phyloP scores from a whole-genome alignment of 2,888 invertebrate genomes.

The Tiliacea citrago region DNA sequence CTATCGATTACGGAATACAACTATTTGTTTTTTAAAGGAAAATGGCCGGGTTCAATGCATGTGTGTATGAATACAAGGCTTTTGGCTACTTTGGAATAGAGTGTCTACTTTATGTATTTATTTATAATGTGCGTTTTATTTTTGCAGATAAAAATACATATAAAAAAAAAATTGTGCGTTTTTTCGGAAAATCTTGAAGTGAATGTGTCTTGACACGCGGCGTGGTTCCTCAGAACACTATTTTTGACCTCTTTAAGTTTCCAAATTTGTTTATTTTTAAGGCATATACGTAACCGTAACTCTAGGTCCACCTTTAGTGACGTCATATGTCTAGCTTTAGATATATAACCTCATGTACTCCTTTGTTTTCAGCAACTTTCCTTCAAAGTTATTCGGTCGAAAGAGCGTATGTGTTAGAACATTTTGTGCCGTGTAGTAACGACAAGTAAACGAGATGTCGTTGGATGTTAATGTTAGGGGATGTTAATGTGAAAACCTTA shows the following conservation, averaged over 20 bases:
- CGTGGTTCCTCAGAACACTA: background rate
- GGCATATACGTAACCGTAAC: background rate
- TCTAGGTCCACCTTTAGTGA: constrained; percentile 16
- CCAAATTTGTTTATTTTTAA: background rate
- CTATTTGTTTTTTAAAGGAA: background rate
- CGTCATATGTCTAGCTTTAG: constrained; percentile 6
- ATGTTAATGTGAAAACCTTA: constrained; percentile 31
- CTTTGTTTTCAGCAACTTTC: constrained; percentile 11
- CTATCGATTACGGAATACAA: background rate
- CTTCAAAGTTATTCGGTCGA: constrained; percentile 2
- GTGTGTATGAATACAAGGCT: background rate
- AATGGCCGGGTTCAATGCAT: background rate
- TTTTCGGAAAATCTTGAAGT: background rate
- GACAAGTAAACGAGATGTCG: constrained; percentile 54
- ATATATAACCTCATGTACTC: background rate
- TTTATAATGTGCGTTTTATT: background rate
- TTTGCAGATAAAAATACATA: too few species aligned
- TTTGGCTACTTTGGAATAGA: background rate
- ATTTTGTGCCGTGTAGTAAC: constrained; percentile 27
- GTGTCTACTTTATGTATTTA: background rate
- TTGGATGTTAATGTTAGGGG: constrained; percentile 34
- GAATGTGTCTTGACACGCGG: background rate
- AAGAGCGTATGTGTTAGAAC: background rate
- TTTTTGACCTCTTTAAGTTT: too few species aligned
- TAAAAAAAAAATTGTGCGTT: too few species aligned